Evolutionary conservation across 35 echinoderm and acorn worm species (phyloP), one percentile per base, ranked within the genome.

Genomic region (Heliocidaris erythrogramma): DNA sequence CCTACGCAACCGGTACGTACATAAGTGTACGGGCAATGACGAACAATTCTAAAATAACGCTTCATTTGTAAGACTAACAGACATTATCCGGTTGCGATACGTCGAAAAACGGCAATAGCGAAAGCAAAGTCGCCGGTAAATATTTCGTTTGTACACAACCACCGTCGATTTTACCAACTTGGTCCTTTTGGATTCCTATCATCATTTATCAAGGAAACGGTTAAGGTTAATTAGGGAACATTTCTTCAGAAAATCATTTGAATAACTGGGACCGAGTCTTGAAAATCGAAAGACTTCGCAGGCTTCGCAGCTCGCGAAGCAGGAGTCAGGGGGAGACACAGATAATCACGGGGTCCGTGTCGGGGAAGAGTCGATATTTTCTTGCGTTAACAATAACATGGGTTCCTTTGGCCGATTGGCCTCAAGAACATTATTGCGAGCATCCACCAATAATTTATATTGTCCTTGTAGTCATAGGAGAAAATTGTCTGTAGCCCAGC

Each of bases 341-440:
- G n/a, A 78, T 21, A n/a, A 78, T 78, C 65, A 4, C 7, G 18
- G 18, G 5, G 14, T n/a, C 4, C 65, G 21, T 18, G 21, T 27
- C 27, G 65, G 1, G 65, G 21, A 78, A 27, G 65, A 21, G 21
- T 21, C 60, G 24, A 6, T 18, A 18, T 5, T 17, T 13, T 52
- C 14, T 78, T 78, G 65, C 17, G 2, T 12, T 13, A 92, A n/a
- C n/a, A n/a, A n/a, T n/a, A n/a, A 30, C n/a, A 92, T 92, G 91
- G 91, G 48, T 92, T 92, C 91, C 3, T 9, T 92, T n/a, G 91
- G 91, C 31, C 91, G 91, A 11, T 59, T 92, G 48, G 50, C 91
- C 29, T 50, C 91, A 59, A 49, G 91, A 59, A 50, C 91, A 92
- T 59, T 78, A 78, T 78, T 78, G 21, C 18, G 65, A 78, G 65